A percentile compares a stretch with the other conserved stretches of the same genome.
These are phyloP conservation scores for Squalus acanthias DNA, from an alignment of 2,797 vertebrate genomes.

Conservation along the genomic window DNA sequence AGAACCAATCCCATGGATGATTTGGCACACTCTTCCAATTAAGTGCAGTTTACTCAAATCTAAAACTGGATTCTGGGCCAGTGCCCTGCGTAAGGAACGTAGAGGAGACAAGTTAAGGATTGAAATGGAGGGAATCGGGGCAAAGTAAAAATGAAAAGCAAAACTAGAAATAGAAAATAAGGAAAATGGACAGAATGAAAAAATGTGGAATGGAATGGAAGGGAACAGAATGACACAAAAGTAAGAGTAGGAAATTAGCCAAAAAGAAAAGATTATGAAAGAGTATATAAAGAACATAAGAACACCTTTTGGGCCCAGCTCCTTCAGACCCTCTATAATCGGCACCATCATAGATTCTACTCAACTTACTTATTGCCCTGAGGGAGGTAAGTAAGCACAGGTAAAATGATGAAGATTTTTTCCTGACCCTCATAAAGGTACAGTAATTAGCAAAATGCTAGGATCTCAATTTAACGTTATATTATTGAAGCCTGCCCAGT, in stretches of 20 bases:
- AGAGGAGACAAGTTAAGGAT: neutral
- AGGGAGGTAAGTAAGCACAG: neutral
- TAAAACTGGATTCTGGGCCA: neutral
- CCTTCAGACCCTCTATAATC: neutral
- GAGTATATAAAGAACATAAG: neutral
- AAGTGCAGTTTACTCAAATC: neutral
- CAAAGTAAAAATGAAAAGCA: neutral
- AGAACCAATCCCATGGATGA: neutral
- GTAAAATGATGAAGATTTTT: neutral
- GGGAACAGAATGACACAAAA: neutral
- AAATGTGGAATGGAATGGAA: neutral
- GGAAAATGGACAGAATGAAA: neutral
- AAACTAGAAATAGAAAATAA: neutral
- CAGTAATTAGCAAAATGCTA: neutral
- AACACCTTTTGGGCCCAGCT: neutral
- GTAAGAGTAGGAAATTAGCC: neutral
- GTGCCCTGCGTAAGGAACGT: neutral
- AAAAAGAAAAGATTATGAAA: neutral
- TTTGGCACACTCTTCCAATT: neutral
- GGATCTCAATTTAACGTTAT: neutral
- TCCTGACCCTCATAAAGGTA: neutral
- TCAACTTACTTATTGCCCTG: neutral
- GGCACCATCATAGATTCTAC: neutral
- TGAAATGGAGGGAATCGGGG: neutral
- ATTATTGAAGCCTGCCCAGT: neutral